Evolutionary conservation across 2,797 vertebrate genomes (phyloP), one percentile per base, ranked within the genome.

Genomic region (Momotus momota): DNA sequence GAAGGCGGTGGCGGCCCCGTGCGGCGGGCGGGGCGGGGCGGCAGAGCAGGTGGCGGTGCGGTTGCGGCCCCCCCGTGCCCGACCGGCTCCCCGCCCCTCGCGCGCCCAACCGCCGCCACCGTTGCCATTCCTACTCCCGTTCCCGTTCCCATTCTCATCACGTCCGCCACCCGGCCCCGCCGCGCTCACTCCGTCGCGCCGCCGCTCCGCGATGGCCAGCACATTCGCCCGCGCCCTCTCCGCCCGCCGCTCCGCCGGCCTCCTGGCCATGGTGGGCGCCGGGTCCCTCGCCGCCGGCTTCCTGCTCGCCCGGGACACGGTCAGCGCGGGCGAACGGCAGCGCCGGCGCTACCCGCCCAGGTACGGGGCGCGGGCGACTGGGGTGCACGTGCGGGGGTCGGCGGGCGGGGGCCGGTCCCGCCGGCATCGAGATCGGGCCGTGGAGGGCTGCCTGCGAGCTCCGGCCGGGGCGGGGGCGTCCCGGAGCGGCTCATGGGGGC

Each of bases 291-390:
- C 98, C 16, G 98, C 98, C 10, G 99, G 98, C 13, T 96, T 98
- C 78, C 97, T 99, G 67, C 97, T 99, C 77, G 97, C 97, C 90
- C 98, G 98, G 95, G 98, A 99, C n/a, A 93, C 98, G 60, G 97
- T 99, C 94, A 97, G 94, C 95, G 99, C 99, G 29, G 98, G 97
- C 31, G 97, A 98, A 5, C 98, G 97, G 29, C 95, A 96, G 73
- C 98, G 99, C 70, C 99, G 99, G 97, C 97, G 97, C 20, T 99
- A 99, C 97, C 99, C 99, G 43, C 98, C 99, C 91, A 99, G 99
- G 99, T 99, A 98, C 90, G 72, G 41, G 46, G 62, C 29, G 43
- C 29, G 64, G 83, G 73, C 58, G 52, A 66, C 38, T 41, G 29
- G 64, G 79, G 57, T 43, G 46, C 71, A 51, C 43, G 38, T 38